Evolutionary conservation across 2,888 invertebrate genomes (phyloP).

Genomic region (Neocrepidodera transversa): DNA sequence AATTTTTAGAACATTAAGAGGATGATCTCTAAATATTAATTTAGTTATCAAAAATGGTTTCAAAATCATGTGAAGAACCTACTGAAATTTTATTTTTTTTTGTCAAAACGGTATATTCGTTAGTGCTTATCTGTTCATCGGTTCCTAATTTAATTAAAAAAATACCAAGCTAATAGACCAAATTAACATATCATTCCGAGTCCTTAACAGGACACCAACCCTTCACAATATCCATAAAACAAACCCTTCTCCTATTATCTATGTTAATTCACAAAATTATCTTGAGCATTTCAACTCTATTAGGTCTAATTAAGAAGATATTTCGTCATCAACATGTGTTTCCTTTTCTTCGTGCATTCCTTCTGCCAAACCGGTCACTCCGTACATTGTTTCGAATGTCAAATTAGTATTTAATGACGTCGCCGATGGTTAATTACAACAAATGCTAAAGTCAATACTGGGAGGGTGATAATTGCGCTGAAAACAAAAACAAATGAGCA

Average conservation of each 20-base stretch:
- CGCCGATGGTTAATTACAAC: conserved; percentile 42
- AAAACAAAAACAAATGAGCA: conserved; percentile 24
- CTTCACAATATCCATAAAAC: conserved; percentile 6
- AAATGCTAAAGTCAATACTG: conserved; percentile 35
- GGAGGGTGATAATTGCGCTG: conserved; percentile 40
- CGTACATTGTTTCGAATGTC: conserved; percentile 40
- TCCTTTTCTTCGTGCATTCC: conserved; percentile 28
- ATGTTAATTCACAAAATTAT: conserved; percentile 16
- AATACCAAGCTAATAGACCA: conserved; percentile 24
- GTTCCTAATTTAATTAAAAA: conserved; percentile 28
- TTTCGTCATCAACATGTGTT: conserved; percentile 30
- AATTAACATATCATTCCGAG: conserved; percentile 15
- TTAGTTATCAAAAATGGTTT: no score
- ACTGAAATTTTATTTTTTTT: no score
- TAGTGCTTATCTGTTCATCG: background rate
- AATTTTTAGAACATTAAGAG: no score
- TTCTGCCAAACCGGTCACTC: conserved; percentile 13
- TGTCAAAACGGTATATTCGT: background rate
- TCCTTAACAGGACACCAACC: conserved; percentile 12
- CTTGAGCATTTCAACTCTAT: conserved; percentile 22
- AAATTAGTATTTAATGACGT: conserved; percentile 44
- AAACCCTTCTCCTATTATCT: conserved; percentile 19
- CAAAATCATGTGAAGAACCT: no score
- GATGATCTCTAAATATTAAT: no score
- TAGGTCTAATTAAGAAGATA: conserved; percentile 23